Evolutionary conservation across 1,140 invertebrate species (phyloP), one percentile per base, ranked within the genome.

Genomic region (Ruditapes philippinarum): DNA sequence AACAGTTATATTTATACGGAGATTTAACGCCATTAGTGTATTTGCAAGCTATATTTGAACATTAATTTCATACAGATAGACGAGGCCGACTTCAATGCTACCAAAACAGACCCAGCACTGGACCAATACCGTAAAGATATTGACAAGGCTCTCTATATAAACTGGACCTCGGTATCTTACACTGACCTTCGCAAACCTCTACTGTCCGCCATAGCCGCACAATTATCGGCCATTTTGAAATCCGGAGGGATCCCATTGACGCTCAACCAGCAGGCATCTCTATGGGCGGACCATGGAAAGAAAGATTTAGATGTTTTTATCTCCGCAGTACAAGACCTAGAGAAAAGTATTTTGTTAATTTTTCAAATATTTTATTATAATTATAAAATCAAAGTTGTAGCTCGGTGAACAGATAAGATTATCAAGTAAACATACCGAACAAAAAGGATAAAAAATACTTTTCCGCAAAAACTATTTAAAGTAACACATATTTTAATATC

Each of bases 121-220:
- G 5, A 38, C 22, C 12, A 14, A 40, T 78, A 62, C 33, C 33
- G 84, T 5, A 17, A 76, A 22, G 36, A 40, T 14, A 86, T 86
- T 22, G 9, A n/a, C 9, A n/a, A 76, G 22, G 25, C 0, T 5
- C 42, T 86, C 3, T 57, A 36, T 40, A 90, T 90, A 14, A 42
- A 86, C 11, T 90, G 89, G 89, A 38, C 73, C 12, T 17, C n/a
- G n/a, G 65, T 81, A 0, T 57, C 38, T 12, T 90, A 78, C 51
- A 33, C 17, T 4, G 89, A 90, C 28, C 89, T 90, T 12, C 12
- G 81, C 28, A 85, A 86, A 57, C 89, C 89, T 4, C 38, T 90
- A 11, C 86, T 70, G 38, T 90, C 89, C 22, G 89, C 57, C 17
- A 12, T 90, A 31, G 89, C 89, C 0, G 25, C 82, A 4, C 40